Base-by-base conservation (phyloP, 2,888 invertebrate species). In the Bellardia bayeri region DNA sequence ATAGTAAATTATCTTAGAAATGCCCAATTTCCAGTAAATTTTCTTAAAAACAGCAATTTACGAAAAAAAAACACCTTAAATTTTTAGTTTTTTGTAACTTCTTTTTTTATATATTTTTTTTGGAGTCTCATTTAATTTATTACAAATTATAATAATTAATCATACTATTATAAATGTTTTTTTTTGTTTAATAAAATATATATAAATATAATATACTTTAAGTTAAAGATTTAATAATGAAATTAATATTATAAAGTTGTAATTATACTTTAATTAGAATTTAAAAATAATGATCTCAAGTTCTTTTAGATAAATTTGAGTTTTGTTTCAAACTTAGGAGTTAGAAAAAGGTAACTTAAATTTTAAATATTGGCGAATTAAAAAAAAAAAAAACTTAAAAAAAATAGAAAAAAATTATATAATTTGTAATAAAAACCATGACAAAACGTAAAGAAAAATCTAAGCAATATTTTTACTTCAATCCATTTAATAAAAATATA, bases 401-500 rank as follows among this genome's bases (percentile, higher is more conserved):
- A 14, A 33, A 33, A 2, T 33, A 13, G 33, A 4, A 33, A 58
- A 9, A 11, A 61, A 61, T 23, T 9, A 61, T 13, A 14, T 61
- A 23, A 5, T 61, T 33, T 61, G 8, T 13, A 61, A 30, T 16
- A 13, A 58, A 23, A 58, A 58, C 16, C 56, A 58, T 5, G 56
- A 58, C 56, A 9, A 58, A 58, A 58, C 30, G 14, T 16, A 54
- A 54, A 54, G 56, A 23, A 58, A 8, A 9, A 58, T 11, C n/a
- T 61, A 61, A 61, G 23, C 8, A 23, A 33, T 14, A 54, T 56
- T 30, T 68, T 71, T 80, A 80, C 40, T 80, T 64, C 40, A 63
- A 54, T 71, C 61, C 61, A 71, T 76, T 64, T 78, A 63, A 78
- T 56, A 71, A 64, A 64, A 78, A 64, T 75, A 30, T 30, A 69